Evolutionary conservation across 37 sponge, comb jelly and placozoan genomes (phyloP), one percentile per base, ranked within the genome.

Genomic region (Haliclona indistincta): DNA sequence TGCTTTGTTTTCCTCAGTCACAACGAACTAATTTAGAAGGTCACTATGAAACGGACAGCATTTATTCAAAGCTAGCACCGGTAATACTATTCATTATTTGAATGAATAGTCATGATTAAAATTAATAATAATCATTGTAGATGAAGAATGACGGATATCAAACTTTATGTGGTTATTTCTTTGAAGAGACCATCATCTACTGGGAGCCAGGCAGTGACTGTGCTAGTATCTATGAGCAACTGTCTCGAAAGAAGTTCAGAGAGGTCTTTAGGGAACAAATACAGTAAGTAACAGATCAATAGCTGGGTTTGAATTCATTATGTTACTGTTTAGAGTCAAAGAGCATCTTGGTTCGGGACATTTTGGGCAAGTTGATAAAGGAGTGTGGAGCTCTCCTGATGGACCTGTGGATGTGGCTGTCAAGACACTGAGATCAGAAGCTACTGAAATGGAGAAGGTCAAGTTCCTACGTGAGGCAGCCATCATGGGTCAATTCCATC

Each of bases 401-500:
- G 70, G 70, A 30, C 25, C 44, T 43, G 11, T 40, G 41, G 70
- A 69, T 45, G 70, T 69, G 2, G 70, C 70, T 45, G 17, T 69
- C 28, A 69, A 69, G 29, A 69, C 47, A 69, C 17, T 69, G 10
- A 69, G 17, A 5, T 4, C 33, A 20, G 28, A 22, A 42, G 11
- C 70, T 26, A 42, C 8, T n/a, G 44, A 69, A 25, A 3, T 42
- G 11, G 70, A 69, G 23, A 69, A 69, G 30, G 49, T 69, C 25
- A 42, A 45, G n/a, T 69, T 69, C 29, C 49, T 69, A 30, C 70
- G 41, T 42, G 70, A 69, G 45, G 70, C 70, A 45, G 70, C 70
- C 70, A 69, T 69, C 25, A 69, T 43, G 45, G 44, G 70, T 40
- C 70, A 69, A 45, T 69, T 69, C 41, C 49, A 69, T 69, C 70